These are phyloP conservation scores for Bursaphelenchus okinawaensis DNA, from an alignment of 2,888 invertebrate species.

Conservation along the genomic window DNA sequence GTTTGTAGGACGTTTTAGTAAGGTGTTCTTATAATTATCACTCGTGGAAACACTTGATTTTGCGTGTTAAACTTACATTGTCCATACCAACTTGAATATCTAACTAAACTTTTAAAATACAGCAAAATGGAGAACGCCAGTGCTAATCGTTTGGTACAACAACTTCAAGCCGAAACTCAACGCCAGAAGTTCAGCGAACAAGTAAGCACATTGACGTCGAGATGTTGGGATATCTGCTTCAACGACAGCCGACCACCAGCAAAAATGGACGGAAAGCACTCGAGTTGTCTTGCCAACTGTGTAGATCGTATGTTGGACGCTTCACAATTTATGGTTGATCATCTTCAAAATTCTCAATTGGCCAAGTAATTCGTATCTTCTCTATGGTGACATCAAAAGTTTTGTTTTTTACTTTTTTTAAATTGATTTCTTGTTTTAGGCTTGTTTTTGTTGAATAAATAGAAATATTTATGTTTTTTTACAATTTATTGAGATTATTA, in stretches of 20 bases:
- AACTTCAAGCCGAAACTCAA: slow-evolving; percentile 51
- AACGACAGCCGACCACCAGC: slow-evolving; percentile 51
- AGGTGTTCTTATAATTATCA: too few species aligned
- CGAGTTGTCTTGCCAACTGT: slow-evolving; percentile 41
- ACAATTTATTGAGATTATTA: not conserved
- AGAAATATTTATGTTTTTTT: not conserved
- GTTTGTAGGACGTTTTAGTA: too few species aligned
- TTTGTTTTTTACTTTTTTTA: too few species aligned
- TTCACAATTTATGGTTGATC: slow-evolving; percentile 53
- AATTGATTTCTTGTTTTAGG: not conserved
- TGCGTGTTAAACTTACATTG: too few species aligned
- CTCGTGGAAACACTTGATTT: too few species aligned
- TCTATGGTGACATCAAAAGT: too few species aligned
- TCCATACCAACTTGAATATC: too few species aligned
- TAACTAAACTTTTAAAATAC: too few species aligned
- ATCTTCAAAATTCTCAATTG: slow-evolving; percentile 38
- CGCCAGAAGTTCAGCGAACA: slow-evolving; percentile 54
- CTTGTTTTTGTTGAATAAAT: not conserved
- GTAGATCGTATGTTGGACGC: slow-evolving; percentile 55
- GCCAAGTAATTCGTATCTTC: not conserved
- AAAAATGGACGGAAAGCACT: slow-evolving; percentile 24
- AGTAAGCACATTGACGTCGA: slow-evolving; percentile 44
- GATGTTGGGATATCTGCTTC: slow-evolving; percentile 53
- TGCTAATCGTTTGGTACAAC: slow-evolving; percentile 38
- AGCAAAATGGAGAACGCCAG: not conserved